phyloP scores from a whole-genome alignment of 2,113 vertebrate genomes.

The Gambusia holbrooki region DNA sequence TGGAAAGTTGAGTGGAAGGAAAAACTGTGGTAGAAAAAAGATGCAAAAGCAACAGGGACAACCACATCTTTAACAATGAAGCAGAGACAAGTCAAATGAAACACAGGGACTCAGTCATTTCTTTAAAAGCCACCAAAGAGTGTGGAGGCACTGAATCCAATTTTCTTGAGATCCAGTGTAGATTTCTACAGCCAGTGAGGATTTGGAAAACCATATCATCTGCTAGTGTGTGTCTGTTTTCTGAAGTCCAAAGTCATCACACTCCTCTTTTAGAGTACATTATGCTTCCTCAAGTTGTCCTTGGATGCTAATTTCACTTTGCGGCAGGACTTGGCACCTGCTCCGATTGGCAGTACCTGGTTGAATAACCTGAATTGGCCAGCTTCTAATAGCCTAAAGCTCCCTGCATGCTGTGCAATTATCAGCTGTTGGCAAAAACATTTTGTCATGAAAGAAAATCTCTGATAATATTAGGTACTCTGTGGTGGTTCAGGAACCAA shows the following conservation, averaged over 20 bases:
- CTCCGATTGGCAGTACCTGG: not conserved
- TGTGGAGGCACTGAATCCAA: too few species aligned
- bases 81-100: too few species aligned
- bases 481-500: not conserved
- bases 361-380: not conserved
- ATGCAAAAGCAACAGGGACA: too few species aligned
- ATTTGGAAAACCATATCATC: not conserved
- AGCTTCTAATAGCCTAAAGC: not conserved
- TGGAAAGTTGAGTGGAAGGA: too few species aligned
- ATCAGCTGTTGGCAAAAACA: not conserved
- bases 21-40: too few species aligned
- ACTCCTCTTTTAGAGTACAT: not conserved
- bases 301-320: not conserved
- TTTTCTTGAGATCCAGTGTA: too few species aligned
- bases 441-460: not conserved
- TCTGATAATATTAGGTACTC: not conserved
- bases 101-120: too few species aligned
- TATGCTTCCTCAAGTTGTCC: not conserved
- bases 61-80: too few species aligned
- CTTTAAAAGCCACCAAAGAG: too few species aligned
- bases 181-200: not conserved
- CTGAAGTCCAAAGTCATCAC: not conserved
- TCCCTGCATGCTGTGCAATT: not conserved
- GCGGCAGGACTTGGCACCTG: not conserved
- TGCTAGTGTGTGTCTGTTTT: not conserved